Evolutionary conservation across 2,797 vertebrate genomes (phyloP).

Genomic region (Poeciliopsis gracilis): DNA sequence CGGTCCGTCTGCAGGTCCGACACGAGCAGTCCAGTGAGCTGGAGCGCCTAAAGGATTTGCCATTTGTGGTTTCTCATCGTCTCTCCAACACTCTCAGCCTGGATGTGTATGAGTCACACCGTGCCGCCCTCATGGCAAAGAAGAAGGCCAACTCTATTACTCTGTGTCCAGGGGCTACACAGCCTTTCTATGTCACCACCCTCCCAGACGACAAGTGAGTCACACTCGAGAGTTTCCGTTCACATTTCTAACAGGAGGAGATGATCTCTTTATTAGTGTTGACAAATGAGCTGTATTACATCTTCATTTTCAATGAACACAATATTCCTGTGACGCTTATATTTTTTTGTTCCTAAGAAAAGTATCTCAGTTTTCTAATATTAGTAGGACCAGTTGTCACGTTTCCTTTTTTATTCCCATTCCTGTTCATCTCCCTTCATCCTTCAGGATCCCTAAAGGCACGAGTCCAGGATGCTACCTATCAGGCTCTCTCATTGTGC

Average conservation of each 20-base stretch:
- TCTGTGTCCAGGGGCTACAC: slow-evolving; percentile 87
- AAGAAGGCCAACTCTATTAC: slow-evolving; percentile 95
- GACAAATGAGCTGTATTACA: neutral
- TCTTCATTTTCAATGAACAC: neutral
- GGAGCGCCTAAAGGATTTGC: slow-evolving; percentile 96
- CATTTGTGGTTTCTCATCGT: slow-evolving; percentile 95
- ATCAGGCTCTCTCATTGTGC: slow-evolving; percentile 89
- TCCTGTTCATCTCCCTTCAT: neutral
- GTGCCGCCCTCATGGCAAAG: slow-evolving; percentile 92
- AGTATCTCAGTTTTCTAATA: neutral
- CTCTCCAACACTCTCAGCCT: slow-evolving; percentile 91
- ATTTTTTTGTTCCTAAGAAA: neutral
- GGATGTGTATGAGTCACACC: slow-evolving; percentile 94
- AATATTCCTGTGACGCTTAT: neutral
- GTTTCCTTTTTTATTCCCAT: neutral
- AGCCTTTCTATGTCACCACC: slow-evolving; percentile 92
- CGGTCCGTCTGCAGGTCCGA: slow-evolving; percentile 93
- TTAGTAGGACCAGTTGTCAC: neutral
- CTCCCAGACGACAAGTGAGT: slow-evolving; percentile 98
- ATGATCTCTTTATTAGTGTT: neutral
- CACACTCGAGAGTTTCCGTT: neutral
- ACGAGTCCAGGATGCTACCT: slow-evolving; percentile 95
- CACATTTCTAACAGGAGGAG: neutral
- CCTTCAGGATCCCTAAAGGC: slow-evolving; percentile 92
- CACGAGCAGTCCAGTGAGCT: slow-evolving; percentile 94